These are phyloP conservation scores for Dinothrombium tinctorium DNA, from an alignment of 1,140 invertebrate species.

Conservation along the genomic window DNA sequence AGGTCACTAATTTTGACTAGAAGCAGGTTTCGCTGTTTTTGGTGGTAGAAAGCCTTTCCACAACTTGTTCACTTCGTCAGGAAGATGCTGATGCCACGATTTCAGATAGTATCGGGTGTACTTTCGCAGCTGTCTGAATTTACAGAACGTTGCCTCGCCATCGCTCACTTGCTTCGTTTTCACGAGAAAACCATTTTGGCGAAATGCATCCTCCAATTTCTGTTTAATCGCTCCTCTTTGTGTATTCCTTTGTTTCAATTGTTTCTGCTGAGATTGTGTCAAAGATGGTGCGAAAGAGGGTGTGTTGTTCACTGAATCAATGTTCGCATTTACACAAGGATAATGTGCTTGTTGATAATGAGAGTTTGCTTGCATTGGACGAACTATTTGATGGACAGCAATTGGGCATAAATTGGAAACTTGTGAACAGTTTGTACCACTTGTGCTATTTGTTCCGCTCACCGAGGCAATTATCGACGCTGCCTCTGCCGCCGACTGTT, in stretches of 20 bases:
- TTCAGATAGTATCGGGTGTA: conserved; percentile 72
- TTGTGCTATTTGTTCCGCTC: too few species aligned
- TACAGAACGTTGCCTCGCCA: conserved; percentile 74
- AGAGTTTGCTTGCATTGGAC: not conserved
- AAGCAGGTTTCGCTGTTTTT: conserved; percentile 15
- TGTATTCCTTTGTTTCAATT: conserved; percentile 30
- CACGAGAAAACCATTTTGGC: conserved; percentile 71
- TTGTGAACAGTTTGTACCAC: too few species aligned
- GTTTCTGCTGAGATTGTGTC: not conserved
- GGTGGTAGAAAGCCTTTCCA: conserved; percentile 17
- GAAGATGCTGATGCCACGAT: conserved; percentile 76
- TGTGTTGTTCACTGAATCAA: too few species aligned
- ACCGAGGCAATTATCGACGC: too few species aligned
- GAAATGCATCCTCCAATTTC: conserved; percentile 69
- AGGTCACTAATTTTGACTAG: too few species aligned
- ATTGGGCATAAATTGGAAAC: not conserved
- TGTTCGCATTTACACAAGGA: too few species aligned
- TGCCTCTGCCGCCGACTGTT: not conserved
- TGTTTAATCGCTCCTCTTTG: conserved; percentile 51
- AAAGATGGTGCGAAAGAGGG: not conserved
- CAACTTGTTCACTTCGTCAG: conserved; percentile 25
- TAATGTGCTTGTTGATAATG: not conserved
- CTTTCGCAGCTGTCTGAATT: conserved; percentile 66
- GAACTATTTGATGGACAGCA: not conserved
- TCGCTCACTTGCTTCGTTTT: conserved; percentile 75